Base-by-base conservation (phyloP, 2,888 invertebrate genomes). In the Teleogryllus oceanicus region DNA sequence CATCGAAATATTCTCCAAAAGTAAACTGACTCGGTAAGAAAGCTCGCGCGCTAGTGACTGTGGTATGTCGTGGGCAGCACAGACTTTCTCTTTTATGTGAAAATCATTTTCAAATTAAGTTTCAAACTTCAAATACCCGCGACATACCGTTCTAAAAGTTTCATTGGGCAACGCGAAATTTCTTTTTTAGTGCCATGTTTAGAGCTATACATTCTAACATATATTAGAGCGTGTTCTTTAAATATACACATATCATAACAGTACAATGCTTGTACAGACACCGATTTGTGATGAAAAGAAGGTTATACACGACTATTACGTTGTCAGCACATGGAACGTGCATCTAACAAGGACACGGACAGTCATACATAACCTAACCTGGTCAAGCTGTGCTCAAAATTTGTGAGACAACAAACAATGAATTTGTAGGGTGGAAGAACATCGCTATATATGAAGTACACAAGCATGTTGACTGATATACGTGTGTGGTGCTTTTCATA, bases 111-210 rank as follows among this genome's bases (percentile, higher is more conserved):
- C 62, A 62, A 62, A 18, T 62, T 62, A 62, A n/a, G 37, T 37
- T 37, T 37, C 37, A 37, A 37, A 37, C 37, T 8, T 37, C 37
- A 37, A 62, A n/a, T 62, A 18, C 62, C n/a, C 62, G 62, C 62
- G 62, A 62, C n/a, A 62, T 62, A 62, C n/a, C 37, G n/a, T 62
- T 62, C 4, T 62, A 62, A 13, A 62, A 62, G 11, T 62, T n/a
- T 37, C 37, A 37, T 37, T 37, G 8, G 8, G 37, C 37, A 37
- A 62, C 62, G 13, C 62, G 62, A 62, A 62, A n/a, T 62, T 18
- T 62, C 62, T 62, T 62, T n/a, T 62, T 62, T 62, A 62, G 62
- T 62, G 62, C 62, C 62, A 62, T 62, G 62, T 62, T 62, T 62
- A 18, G 62, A 62, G n/a, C 62, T 62, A 62, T 62, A 62, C 16